Conservation (phyloP, 2,113 vertebrate genomes). For the Macquaria australasica region DNA sequence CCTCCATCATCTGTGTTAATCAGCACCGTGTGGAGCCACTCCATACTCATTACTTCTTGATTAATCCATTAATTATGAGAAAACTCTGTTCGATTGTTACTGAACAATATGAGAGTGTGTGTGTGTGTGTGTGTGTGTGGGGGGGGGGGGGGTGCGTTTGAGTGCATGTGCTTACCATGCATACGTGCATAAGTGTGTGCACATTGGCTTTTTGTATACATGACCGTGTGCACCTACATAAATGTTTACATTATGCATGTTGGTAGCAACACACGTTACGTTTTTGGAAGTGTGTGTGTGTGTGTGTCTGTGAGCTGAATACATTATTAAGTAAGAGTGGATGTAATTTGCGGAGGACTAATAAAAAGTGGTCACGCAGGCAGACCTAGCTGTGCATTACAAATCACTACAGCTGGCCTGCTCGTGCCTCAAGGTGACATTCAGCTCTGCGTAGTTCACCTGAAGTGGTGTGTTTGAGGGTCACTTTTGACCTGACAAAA, state of each 20-base stretch:
- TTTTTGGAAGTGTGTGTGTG: background rate
- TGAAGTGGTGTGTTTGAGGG: slow-evolving; percentile 44
- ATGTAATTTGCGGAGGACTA: slow-evolving; percentile 70
- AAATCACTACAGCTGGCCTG: slow-evolving; percentile 64
- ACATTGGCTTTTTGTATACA: background rate
- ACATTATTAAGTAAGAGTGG: slow-evolving; percentile 38
- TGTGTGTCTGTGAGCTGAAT: slow-evolving; percentile 44
- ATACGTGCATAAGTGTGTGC: background rate
- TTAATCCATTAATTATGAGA: slow-evolving; percentile 77
- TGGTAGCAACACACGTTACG: background rate
- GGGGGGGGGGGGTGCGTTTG: background rate
- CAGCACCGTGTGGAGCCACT: slow-evolving; percentile 79
- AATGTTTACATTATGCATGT: background rate
- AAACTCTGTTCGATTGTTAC: slow-evolving; percentile 68
- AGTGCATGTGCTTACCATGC: background rate
- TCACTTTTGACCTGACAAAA: background rate
- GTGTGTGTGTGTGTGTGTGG: slow-evolving; percentile 10
- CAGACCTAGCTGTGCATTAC: slow-evolving; percentile 61
- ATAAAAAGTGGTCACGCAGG: slow-evolving; percentile 66
- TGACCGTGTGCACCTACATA: background rate
- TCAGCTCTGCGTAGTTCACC: slow-evolving; percentile 47
- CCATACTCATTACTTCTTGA: slow-evolving; percentile 79
- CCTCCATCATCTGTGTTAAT: slow-evolving; percentile 76
- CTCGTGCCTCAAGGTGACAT: slow-evolving; percentile 73
- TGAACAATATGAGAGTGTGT: slow-evolving; percentile 30